Evolutionary conservation across 2,888 invertebrate genomes (phyloP).

Genomic region (Adelphocoris suturalis): DNA sequence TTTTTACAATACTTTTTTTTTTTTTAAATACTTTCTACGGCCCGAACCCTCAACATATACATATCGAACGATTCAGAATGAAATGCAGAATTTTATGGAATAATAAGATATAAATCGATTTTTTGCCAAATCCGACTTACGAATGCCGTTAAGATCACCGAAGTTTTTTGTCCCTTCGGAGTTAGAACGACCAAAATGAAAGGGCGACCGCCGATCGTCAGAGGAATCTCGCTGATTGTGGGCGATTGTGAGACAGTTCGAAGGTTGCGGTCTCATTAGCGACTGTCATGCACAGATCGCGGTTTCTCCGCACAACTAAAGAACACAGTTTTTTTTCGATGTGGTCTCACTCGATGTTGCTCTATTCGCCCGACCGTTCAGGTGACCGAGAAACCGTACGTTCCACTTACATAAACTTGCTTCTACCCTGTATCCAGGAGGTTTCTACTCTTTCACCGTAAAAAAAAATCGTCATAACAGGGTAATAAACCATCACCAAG

Average conservation of each 20-base stretch:
- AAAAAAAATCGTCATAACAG: neutral
- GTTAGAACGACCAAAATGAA: neutral
- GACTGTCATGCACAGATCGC: slow-evolving; percentile 53
- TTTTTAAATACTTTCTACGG: too few relatives aligned
- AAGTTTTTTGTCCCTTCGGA: neutral
- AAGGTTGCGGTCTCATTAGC: slow-evolving; percentile 61
- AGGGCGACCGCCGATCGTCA: slow-evolving; percentile 13
- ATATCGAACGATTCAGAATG: too few relatives aligned
- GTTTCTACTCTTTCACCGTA: neutral
- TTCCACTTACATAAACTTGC: slow-evolving; percentile 36
- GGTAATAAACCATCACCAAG: too few relatives aligned
- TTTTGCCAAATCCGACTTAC: too few relatives aligned
- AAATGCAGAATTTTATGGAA: too few relatives aligned
- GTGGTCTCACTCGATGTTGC: slow-evolving; percentile 22
- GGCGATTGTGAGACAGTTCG: slow-evolving; percentile 31
- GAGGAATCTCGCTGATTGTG: neutral
- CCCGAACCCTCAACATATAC: too few relatives aligned
- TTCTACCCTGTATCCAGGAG: neutral
- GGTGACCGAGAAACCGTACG: slow-evolving; percentile 22
- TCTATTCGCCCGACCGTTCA: slow-evolving; percentile 4
- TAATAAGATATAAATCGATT: too few relatives aligned
- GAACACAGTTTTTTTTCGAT: neutral
- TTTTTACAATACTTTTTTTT: too few relatives aligned
- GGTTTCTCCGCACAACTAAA: slow-evolving; percentile 7
- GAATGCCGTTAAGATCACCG: too few relatives aligned